Evolutionary conservation across 1,140 invertebrate genomes (phyloP), one percentile per base, ranked within the genome.

Genomic region (Brachionus sp.): DNA sequence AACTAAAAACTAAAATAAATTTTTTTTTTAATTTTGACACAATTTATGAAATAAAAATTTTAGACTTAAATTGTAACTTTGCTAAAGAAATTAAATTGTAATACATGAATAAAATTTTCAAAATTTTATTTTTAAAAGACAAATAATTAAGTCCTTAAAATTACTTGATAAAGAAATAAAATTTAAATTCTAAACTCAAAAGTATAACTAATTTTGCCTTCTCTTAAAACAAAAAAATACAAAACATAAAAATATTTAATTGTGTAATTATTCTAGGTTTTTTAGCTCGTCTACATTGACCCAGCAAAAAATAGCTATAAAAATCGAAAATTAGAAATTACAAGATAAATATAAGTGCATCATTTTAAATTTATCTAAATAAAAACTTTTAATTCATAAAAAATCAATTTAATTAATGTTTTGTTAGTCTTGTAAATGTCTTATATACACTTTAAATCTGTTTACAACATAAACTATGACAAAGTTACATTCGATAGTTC

Each of bases 371-470:
- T 39, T 70, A 12, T 7, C 4, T 6, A 39, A 37, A 19, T 70
- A 16, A 5, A 39, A 70, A 37, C 16, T 70, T 70, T 70, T 70
- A n/a, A 39, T 39, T 70, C 33, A 25, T 7, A 16, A 37, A 35
- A 70, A 70, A 39, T 70, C 33, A 57, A 2, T 57, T 57, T 13
- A 66, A 13, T 70, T 39, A 70, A 70, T 70, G 66, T 6, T 12
- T 33, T 12, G 3, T 70, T 39, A n/a, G 29, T 70, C 33, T 44
- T 25, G 25, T 75, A 46, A 80, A 80, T 80, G 77, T 80, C 77
- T 37, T n/a, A 62, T 37, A 62, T 80, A n/a, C 77, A 80, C 23
- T 80, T 80, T 44, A 80, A 80, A 66, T 39, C 77, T 33, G 77
- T 80, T 10, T 80, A 62, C 29, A 80, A 66, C 39, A 25, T 62